These are phyloP conservation scores for Coreoperca whiteheadi DNA, from an alignment of 2,113 vertebrate species.

Conservation along the genomic window DNA sequence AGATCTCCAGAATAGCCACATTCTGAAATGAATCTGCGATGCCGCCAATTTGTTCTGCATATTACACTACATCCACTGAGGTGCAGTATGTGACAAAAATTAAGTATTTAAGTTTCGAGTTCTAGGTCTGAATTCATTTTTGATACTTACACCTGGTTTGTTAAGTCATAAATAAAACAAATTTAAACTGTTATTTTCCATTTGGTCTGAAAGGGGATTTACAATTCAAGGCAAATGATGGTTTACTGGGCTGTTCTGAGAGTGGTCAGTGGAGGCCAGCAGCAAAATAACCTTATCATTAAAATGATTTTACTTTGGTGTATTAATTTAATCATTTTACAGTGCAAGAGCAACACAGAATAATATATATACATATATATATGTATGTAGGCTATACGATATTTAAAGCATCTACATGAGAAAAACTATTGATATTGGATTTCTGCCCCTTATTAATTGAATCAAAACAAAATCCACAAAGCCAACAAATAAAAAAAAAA, in stretches of 20 bases:
- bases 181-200: background rate
- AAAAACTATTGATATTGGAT: background rate
- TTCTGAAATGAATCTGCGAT: background rate
- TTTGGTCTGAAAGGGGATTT: background rate
- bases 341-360: background rate
- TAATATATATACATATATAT: too few relatives aligned
- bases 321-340: background rate
- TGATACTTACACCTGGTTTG: background rate
- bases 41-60: background rate
- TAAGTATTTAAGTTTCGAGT: background rate
- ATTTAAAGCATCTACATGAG: background rate
- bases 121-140: background rate
- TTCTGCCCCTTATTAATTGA: background rate
- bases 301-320: background rate
- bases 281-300: background rate
- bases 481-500: conserved; percentile 2
- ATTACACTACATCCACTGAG: background rate
- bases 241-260: background rate
- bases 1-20: background rate
- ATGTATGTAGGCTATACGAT: too few relatives aligned
- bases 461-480: conserved; percentile 26
- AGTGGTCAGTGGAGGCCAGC: background rate
- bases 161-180: background rate
- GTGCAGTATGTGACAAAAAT: background rate
- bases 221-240: background rate